phyloP scores from a whole-genome alignment of 1,140 invertebrate species.

The Orius laevigatus region DNA sequence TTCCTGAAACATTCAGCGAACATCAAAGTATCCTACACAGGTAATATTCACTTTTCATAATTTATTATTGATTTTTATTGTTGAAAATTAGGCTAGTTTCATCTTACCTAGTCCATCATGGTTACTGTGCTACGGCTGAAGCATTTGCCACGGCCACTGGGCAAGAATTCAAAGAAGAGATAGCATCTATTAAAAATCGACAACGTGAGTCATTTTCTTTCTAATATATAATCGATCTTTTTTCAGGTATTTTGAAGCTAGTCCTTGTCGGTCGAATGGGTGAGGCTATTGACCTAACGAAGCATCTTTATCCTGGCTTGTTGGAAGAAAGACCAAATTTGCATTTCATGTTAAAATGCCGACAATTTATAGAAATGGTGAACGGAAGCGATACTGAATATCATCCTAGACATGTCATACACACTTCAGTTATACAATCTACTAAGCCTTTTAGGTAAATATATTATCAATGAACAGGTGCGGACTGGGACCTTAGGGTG shows the following conservation, averaged over 20 bases:
- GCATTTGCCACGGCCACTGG: slow-evolving; percentile 84
- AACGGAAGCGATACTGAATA: slow-evolving; percentile 56
- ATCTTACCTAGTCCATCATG: slow-evolving; percentile 93
- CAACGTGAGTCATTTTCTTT: slow-evolving; percentile 55
- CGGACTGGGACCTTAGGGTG: too few species aligned
- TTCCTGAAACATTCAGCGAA: slow-evolving; percentile 72
- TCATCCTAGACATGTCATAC: slow-evolving; percentile 21
- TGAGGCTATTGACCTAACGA: slow-evolving; percentile 83
- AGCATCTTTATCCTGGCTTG: slow-evolving; percentile 75
- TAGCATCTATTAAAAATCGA: slow-evolving; percentile 89
- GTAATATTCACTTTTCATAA: slow-evolving; percentile 29
- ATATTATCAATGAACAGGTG: background rate
- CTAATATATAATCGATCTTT: background rate
- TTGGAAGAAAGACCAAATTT: slow-evolving; percentile 79
- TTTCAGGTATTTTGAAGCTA: slow-evolving; percentile 79
- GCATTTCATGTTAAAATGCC: slow-evolving; percentile 85
- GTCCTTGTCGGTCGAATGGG: slow-evolving; percentile 82
- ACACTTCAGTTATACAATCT: slow-evolving; percentile 57
- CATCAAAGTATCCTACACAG: slow-evolving; percentile 82
- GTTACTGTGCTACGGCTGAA: slow-evolving; percentile 90
- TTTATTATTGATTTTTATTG: background rate
- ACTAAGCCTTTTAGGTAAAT: slow-evolving; percentile 39
- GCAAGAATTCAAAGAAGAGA: slow-evolving; percentile 81
- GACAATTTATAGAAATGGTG: slow-evolving; percentile 94
- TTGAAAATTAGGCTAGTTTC: slow-evolving; percentile 76